These are phyloP conservation scores for Eulemur mongoz DNA, from an alignment of 2,797 vertebrate species.

Conservation along the genomic window DNA sequence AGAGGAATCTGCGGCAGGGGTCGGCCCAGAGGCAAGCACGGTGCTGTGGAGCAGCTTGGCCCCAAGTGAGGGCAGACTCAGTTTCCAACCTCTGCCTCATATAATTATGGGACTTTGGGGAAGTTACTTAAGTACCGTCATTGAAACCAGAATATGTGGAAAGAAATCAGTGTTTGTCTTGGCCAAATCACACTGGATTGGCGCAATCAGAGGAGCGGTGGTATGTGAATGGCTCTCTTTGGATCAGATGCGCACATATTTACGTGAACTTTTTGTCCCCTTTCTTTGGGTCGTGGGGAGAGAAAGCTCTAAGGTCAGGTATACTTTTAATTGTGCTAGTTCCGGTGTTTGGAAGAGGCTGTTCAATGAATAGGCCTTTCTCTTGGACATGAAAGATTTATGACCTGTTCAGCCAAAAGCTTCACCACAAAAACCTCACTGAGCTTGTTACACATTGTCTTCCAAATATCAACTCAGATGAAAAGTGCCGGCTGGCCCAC, in stretches of 20 bases:
- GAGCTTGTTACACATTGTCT: constrained; percentile 43
- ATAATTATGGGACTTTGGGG: neutral
- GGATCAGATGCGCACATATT: neutral
- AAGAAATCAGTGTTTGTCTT: neutral
- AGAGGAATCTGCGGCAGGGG: rapidly evolving
- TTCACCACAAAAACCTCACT: constrained; percentile 43
- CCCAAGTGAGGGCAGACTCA: neutral
- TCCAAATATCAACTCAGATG: constrained; percentile 71
- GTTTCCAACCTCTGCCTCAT: neutral
- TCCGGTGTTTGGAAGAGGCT: neutral
- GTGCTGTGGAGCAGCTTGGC: neutral
- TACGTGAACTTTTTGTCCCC: neutral
- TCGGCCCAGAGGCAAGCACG: neutral
- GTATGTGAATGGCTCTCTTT: neutral
- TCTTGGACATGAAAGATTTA: constrained; percentile 26
- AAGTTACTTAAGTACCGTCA: neutral
- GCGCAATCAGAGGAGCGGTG: neutral
- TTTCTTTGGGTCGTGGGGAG: neutral
- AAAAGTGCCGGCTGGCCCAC: constrained; percentile 67
- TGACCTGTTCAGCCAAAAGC: constrained; percentile 23
- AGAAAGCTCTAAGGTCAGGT: neutral
- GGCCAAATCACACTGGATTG: neutral
- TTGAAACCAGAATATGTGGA: neutral
- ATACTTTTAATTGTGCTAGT: neutral
- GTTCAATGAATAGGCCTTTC: neutral